Conservation (phyloP, 2,797 vertebrate species). For the Cirrhinus mrigala region DNA sequence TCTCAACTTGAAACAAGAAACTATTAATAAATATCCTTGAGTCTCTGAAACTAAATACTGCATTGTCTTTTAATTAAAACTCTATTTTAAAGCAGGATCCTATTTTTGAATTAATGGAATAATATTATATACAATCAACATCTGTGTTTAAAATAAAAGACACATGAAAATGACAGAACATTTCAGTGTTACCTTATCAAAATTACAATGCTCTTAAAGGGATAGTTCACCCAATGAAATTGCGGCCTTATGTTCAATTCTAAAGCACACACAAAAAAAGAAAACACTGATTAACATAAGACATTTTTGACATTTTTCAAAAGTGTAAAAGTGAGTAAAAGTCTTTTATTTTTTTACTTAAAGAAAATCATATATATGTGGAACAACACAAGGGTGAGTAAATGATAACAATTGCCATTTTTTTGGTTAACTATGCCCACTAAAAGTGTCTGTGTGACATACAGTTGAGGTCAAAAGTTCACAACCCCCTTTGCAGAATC, state of each 20-base stretch:
- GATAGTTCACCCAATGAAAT: neutral
- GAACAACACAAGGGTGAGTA: too few species aligned
- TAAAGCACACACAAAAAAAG: neutral
- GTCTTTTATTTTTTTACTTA: too few species aligned
- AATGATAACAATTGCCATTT: too few species aligned
- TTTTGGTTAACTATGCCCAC: too few species aligned
- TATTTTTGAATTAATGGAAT: neutral
- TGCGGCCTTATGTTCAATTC: neutral
- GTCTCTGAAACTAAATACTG: constrained; percentile 33
- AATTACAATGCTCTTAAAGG: neutral
- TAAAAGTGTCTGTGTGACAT: too few species aligned
- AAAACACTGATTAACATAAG: too few species aligned
- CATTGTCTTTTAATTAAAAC: constrained; percentile 17
- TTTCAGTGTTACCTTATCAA: neutral
- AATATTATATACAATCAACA: neutral
- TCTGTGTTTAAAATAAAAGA: neutral
- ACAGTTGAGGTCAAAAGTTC: too few species aligned
- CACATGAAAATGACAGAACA: neutral
- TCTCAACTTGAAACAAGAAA: constrained; percentile 31
- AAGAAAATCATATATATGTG: too few species aligned
- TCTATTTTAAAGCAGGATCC: neutral
- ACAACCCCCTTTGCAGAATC: too few species aligned
- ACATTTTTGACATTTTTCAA: too few species aligned
- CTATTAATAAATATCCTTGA: constrained; percentile 56
- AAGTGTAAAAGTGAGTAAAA: too few species aligned